A percentile compares a stretch with the other conserved stretches of the same genome.
Evolutionary conservation across 2,888 invertebrate species (phyloP).

Genomic region (Amphipoea lucens): DNA sequence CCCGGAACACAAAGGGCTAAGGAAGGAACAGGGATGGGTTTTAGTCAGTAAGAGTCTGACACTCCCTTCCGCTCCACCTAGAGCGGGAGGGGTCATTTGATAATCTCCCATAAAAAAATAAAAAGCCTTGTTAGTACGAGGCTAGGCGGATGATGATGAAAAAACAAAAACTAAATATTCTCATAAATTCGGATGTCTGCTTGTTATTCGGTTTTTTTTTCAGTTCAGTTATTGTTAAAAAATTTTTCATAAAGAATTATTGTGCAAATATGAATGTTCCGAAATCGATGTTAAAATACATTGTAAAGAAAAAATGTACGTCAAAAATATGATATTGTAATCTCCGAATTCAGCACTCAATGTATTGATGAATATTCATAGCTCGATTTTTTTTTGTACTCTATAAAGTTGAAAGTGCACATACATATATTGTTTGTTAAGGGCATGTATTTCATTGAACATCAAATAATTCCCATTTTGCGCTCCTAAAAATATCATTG

Average conservation of each 20-base stretch:
- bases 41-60: too few relatives aligned
- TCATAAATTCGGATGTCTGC: background rate
- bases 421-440: constrained; percentile 36
- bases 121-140: background rate
- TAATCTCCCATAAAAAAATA: too few relatives aligned
- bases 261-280: background rate
- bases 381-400: background rate
- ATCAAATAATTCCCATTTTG: background rate
- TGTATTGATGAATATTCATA: constrained; percentile 1
- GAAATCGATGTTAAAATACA: background rate
- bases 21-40: too few relatives aligned
- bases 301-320: background rate
- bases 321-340: background rate
- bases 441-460: background rate
- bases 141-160: background rate
- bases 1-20: too few relatives aligned
- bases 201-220: background rate
- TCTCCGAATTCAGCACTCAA: background rate
- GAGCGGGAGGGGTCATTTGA: too few relatives aligned
- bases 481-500: background rate
- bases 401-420: constrained; percentile 21
- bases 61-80: too few relatives aligned
- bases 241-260: background rate
- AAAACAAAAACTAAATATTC: background rate
- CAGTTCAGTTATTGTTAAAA: background rate